phyloP scores from a whole-genome alignment of 1,140 invertebrate genomes.

The Saxidomus purpurata region DNA sequence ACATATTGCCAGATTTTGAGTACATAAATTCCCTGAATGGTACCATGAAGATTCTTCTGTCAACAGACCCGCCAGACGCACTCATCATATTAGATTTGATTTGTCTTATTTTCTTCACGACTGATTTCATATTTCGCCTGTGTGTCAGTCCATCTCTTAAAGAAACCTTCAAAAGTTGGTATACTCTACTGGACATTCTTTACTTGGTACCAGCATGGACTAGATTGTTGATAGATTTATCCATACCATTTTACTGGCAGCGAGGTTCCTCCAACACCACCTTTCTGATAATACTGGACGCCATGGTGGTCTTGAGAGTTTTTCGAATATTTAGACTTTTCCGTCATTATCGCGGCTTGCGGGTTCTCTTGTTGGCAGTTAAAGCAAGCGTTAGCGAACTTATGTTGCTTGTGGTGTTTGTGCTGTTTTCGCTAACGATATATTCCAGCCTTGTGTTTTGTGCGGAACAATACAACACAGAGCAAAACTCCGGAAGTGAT shows the following conservation, averaged over 20 bases:
- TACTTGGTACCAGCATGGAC: constrained; percentile 56
- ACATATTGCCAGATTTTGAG: constrained; percentile 8
- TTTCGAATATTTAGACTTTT: constrained; percentile 59
- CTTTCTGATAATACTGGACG: constrained; percentile 38
- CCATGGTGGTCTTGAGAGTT: constrained; percentile 49
- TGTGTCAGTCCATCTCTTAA: constrained; percentile 41
- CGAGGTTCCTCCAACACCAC: constrained; percentile 1
- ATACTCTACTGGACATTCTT: constrained; percentile 49
- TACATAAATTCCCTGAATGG: constrained; percentile 23
- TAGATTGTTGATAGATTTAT: constrained; percentile 42
- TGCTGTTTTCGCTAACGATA: constrained; percentile 43
- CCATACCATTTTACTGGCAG: constrained; percentile 40
- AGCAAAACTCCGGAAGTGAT: not conserved
- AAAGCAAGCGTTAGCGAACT: constrained; percentile 64
- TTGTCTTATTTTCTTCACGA: constrained; percentile 86
- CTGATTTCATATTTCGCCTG: constrained; percentile 84
- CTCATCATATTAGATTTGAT: constrained; percentile 68
- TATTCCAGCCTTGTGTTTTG: constrained; percentile 53
- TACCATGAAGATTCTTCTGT: constrained; percentile 29
- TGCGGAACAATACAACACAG: constrained; percentile 51
- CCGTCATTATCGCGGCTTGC: constrained; percentile 61
- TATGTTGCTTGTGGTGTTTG: constrained; percentile 52
- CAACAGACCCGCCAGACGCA: constrained; percentile 40
- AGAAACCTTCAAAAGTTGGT: constrained; percentile 42
- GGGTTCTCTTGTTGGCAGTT: constrained; percentile 58